Evolutionary conservation across 1,140 invertebrate species (phyloP).

Genomic region (Aphelenchoides fujianensis): DNA sequence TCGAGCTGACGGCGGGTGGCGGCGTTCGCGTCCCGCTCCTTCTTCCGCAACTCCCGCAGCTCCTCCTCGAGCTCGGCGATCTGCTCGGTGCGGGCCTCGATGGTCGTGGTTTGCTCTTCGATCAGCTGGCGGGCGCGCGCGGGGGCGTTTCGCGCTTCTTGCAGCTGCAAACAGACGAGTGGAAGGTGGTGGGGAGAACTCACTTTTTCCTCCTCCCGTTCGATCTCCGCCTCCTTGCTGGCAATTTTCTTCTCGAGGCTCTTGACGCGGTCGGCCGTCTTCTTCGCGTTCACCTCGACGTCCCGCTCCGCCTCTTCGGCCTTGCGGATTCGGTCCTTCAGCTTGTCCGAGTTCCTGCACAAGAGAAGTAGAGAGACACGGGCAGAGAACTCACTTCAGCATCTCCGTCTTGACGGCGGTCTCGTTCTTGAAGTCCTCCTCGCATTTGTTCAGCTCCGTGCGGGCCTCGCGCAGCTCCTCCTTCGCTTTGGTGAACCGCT

Average conservation of each 20-base stretch:
- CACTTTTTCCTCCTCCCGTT: too few species aligned
- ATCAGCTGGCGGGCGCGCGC: slow-evolving; percentile 30
- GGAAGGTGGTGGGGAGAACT: too few species aligned
- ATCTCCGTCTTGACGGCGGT: background rate
- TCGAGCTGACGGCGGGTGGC: background rate
- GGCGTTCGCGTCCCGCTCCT: slow-evolving; percentile 65
- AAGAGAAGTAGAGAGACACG: too few species aligned
- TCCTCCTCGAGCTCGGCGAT: slow-evolving; percentile 33
- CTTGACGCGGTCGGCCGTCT: too few species aligned
- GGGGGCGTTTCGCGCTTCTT: slow-evolving; percentile 29
- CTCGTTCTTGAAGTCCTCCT: too few species aligned
- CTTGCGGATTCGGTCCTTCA: slow-evolving; percentile 27
- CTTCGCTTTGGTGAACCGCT: slow-evolving; percentile 21
- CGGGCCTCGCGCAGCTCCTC: slow-evolving; percentile 27
- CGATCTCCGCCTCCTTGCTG: too few species aligned
- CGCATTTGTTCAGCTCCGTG: slow-evolving; percentile 32
- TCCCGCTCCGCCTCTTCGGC: too few species aligned
- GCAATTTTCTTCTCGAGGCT: slow-evolving; percentile 34
- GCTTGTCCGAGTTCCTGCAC: slow-evolving; percentile 15
- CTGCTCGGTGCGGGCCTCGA: slow-evolving; percentile 33
- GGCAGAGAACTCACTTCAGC: too few species aligned
- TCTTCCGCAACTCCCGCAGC: slow-evolving; percentile 64
- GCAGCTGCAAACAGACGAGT: slow-evolving; percentile 28
- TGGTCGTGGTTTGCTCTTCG: slow-evolving; percentile 16
- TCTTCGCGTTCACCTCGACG: too few species aligned